These are phyloP conservation scores for Syrista parreyssii DNA, from an alignment of 2,888 invertebrate species.

Conservation along the genomic window DNA sequence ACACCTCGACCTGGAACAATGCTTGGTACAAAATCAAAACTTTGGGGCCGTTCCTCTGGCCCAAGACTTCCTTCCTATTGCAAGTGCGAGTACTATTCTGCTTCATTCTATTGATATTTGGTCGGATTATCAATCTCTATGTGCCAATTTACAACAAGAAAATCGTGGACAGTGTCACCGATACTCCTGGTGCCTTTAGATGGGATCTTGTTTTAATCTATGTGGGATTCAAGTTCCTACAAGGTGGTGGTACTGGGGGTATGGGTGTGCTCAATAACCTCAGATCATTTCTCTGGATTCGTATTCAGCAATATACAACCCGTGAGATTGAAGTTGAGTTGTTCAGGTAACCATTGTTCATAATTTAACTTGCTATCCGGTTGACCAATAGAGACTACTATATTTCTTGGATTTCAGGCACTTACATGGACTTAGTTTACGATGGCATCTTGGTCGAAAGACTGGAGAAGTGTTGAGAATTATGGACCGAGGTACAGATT, in stretches of 20 bases:
- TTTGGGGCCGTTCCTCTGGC: constrained; percentile 94
- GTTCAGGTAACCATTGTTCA: constrained; percentile 42
- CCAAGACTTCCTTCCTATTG: constrained; percentile 79
- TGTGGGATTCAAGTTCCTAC: constrained; percentile 89
- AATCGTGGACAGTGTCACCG: constrained; percentile 71
- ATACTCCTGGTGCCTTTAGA: constrained; percentile 64
- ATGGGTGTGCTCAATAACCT: constrained; percentile 95
- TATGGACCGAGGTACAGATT: constrained; percentile 97
- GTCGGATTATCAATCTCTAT: constrained; percentile 89
- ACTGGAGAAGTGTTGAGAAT: constrained; percentile 96
- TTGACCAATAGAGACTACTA: neutral
- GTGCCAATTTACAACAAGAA: constrained; percentile 93
- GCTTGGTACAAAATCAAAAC: constrained; percentile 82
- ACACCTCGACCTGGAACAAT: constrained; percentile 82
- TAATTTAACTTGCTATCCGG: neutral
- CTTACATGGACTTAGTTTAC: constrained; percentile 88
- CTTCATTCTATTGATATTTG: constrained; percentile 79
- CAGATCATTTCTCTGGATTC: constrained; percentile 93
- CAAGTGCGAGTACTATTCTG: constrained; percentile 88
- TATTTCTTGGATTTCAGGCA: constrained; percentile 74
- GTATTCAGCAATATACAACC: constrained; percentile 95
- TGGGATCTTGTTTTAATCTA: constrained; percentile 93
- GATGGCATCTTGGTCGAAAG: constrained; percentile 95
- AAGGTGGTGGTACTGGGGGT: constrained; percentile 93
- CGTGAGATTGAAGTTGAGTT: constrained; percentile 83